Base-by-base conservation (phyloP, 2,888 invertebrate genomes). In the Pemphredon lugubris region DNA sequence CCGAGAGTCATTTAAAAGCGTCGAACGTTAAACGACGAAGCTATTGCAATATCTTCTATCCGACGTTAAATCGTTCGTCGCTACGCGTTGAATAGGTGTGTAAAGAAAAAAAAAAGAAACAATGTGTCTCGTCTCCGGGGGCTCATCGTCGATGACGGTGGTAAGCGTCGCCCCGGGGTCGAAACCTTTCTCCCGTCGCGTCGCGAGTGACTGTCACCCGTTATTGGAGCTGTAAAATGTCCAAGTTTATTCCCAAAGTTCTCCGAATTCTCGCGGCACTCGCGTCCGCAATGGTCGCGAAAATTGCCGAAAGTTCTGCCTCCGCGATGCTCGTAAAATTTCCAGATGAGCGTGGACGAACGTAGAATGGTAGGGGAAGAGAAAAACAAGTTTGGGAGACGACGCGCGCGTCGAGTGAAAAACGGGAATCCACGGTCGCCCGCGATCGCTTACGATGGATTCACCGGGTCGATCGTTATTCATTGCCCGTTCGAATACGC, bases 191-290 rank as follows among this genome's bases (percentile, higher is more conserved):
- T 67, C 61, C 54, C 48, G 50, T 65, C 69, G 57, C 53, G 45
- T 32, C 0, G 26, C 42, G 55, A 63, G 42, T 39, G 58, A 48
- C 44, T 59, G 64, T 77, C 77, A 71, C 65, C 67, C 64, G 67
- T 77, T 77, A 67, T 67, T 61, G 67, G 50, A 74, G 71, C 60
- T 67, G 64, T 65, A 77, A 77, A 77, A 77, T 74, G 67, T 53
- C 64, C 51, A 65, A 73, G 60, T 70, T 71, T 71, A 58, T 71
- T 61, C 42, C 59, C 9, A 63, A 61, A 76, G 57, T 61, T 59
- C 32, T 51, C 34, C 26, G 48, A 42, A 42, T 42, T 53, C 42
- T 30, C 47, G 13, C n/a, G 4, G 64, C 73, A 69, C 67, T 71
- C 51, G 18, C 60, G 20, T 53, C 54, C 45, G 42, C 54, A 65